Percentiles rank a stretch among this genome's conserved stretches.
Conservation (phyloP, 2,797 vertebrate genomes). For the Apogon hyalosoma region DNA sequence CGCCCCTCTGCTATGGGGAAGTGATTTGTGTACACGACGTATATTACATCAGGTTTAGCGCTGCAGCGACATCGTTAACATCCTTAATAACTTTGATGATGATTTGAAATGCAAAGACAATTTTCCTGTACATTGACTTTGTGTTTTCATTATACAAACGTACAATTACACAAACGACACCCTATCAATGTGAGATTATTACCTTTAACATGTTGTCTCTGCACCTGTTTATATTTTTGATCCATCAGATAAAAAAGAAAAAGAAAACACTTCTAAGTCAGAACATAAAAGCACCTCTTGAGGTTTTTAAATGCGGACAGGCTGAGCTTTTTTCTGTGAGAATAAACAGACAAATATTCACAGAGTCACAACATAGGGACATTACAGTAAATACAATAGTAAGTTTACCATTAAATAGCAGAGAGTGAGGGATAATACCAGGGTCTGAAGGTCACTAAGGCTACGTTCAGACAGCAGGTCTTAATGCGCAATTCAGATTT, state of each 20-base stretch:
- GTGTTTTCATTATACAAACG: conserved; percentile 28
- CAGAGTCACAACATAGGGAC: conserved; percentile 5
- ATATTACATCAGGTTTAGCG: conserved; percentile 40
- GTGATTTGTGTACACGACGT: conserved; percentile 22
- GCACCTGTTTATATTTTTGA: conserved; percentile 10
- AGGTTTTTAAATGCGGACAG: conserved; percentile 14
- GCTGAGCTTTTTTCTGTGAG: neutral
- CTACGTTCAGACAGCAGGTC: too few species aligned
- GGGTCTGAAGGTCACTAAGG: neutral
- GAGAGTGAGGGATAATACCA: neutral
- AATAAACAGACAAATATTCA: neutral
- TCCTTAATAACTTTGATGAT: conserved; percentile 10
- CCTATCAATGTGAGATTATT: neutral
- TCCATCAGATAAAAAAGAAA: neutral
- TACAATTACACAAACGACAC: conserved; percentile 4
- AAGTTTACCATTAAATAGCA: neutral
- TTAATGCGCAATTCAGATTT: too few species aligned
- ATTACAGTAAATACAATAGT: conserved; percentile 6
- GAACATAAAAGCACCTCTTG: neutral
- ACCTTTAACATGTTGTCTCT: conserved; percentile 5
- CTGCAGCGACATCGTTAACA: conserved; percentile 20
- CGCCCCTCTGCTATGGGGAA: neutral
- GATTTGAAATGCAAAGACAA: conserved; percentile 11
- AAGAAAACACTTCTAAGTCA: neutral
- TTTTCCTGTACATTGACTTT: conserved; percentile 13